Percentiles rank a stretch among this genome's conserved stretches.
phyloP scores from a whole-genome alignment of 2,797 vertebrate species.

The Malurus splendens region DNA sequence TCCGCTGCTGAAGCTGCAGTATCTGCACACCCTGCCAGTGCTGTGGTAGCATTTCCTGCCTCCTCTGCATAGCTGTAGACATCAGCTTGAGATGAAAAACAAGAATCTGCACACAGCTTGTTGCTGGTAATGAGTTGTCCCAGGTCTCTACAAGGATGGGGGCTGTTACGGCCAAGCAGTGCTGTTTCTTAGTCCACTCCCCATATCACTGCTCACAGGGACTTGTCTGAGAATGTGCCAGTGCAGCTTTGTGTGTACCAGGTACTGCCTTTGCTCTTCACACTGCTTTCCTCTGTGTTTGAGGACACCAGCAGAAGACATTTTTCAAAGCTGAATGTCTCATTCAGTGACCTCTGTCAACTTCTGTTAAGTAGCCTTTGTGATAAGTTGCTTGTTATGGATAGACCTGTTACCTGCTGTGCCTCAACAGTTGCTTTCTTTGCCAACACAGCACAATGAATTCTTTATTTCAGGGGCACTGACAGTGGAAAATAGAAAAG shows the following conservation, averaged over 20 bases:
- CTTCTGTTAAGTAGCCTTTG: neutral
- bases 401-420: neutral
- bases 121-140: neutral
- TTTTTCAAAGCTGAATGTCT: neutral
- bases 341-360: neutral
- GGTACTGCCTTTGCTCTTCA: neutral
- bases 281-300: neutral
- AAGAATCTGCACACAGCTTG: neutral
- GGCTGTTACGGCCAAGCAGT: accelerated
- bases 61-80: accelerated
- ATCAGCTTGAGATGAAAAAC: neutral
- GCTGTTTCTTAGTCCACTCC: neutral
- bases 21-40: neutral
- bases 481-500: neutral
- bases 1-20: neutral
- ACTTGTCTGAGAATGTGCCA: neutral
- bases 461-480: neutral
- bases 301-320: neutral
- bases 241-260: neutral
- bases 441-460: neutral
- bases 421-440: neutral
- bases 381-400: neutral
- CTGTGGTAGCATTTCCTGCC: neutral
- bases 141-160: accelerated
- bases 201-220: too few species aligned